phyloP scores from a whole-genome alignment of 2,888 invertebrate species.

The Mallateleia sp. region DNA sequence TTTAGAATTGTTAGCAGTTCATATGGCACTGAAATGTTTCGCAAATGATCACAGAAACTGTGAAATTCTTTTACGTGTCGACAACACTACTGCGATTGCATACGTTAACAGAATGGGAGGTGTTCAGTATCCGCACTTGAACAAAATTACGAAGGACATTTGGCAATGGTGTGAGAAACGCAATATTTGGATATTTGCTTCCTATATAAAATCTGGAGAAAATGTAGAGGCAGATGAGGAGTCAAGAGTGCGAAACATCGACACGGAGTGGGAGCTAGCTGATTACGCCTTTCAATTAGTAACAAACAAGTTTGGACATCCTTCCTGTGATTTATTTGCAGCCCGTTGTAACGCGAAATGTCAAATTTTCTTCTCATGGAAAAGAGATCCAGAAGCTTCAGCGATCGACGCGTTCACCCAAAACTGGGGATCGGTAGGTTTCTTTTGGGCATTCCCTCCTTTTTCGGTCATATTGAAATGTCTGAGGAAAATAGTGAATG shows the following conservation, averaged over 20 bases:
- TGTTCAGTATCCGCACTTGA: not conserved
- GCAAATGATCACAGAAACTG: slow-evolving; percentile 14
- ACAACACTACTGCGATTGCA: slow-evolving; percentile 19
- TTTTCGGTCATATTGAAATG: slow-evolving; percentile 65
- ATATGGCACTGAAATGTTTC: slow-evolving; percentile 29
- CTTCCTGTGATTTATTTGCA: slow-evolving; percentile 19
- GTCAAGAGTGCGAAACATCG: slow-evolving; percentile 70
- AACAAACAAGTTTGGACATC: not conserved
- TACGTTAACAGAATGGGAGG: slow-evolving; percentile 26
- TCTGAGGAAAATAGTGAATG: slow-evolving; percentile 68
- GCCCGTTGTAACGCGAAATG: slow-evolving; percentile 55
- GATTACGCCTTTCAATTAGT: slow-evolving; percentile 42
- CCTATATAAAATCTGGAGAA: slow-evolving; percentile 28
- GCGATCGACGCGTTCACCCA: slow-evolving; percentile 71
- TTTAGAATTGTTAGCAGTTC: slow-evolving; percentile 23
- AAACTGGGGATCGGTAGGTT: slow-evolving; percentile 42
- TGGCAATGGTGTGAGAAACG: slow-evolving; percentile 14
- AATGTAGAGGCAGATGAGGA: slow-evolving; percentile 78
- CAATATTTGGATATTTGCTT: slow-evolving; percentile 30
- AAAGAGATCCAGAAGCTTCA: slow-evolving; percentile 56
- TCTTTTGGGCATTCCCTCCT: slow-evolving; percentile 71
- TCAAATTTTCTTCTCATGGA: slow-evolving; percentile 57
- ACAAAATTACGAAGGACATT: slow-evolving; percentile 9
- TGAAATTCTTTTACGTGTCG: slow-evolving; percentile 11
- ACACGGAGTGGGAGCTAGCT: slow-evolving; percentile 71